Conservation (phyloP, 2,888 invertebrate species). For the Polydrusus pterygomalis region DNA sequence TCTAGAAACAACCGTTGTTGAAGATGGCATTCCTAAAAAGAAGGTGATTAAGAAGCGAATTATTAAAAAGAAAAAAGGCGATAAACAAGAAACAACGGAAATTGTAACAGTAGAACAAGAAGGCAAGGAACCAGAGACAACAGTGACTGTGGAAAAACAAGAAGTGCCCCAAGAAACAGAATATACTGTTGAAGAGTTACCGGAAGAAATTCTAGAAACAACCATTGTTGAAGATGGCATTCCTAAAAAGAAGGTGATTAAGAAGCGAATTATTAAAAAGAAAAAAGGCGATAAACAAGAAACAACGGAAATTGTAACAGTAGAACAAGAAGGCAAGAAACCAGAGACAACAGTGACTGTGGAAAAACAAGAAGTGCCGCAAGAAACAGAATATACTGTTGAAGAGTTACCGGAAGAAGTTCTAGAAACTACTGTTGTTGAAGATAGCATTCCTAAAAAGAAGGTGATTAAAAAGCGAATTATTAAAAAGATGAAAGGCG, state of each 20-base stretch:
- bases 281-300: slow-evolving; percentile 63
- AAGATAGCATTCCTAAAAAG: slow-evolving; percentile 71
- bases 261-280: slow-evolving; percentile 65
- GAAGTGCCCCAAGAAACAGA: slow-evolving; percentile 32
- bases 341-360: slow-evolving; percentile 72
- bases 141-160: slow-evolving; percentile 60
- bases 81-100: slow-evolving; percentile 60
- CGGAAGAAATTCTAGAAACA: slow-evolving; percentile 62
- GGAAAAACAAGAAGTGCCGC: slow-evolving; percentile 60
- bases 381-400: slow-evolving; percentile 47
- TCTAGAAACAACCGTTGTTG: slow-evolving; percentile 62
- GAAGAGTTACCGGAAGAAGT: slow-evolving; percentile 65
- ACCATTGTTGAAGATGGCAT: slow-evolving; percentile 59
- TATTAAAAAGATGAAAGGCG: slow-evolving; percentile 70
- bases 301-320: slow-evolving; percentile 63
- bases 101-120: slow-evolving; percentile 60
- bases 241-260: slow-evolving; percentile 62
- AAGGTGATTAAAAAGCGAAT: slow-evolving; percentile 69
- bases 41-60: slow-evolving; percentile 65
- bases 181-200: slow-evolving; percentile 63
- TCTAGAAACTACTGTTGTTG: slow-evolving; percentile 66
- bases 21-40: slow-evolving; percentile 57
- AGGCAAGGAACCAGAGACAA: slow-evolving; percentile 58
- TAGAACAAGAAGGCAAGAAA: slow-evolving; percentile 69
- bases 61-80: slow-evolving; percentile 64